Percentiles rank a stretch among this genome's conserved stretches.
Evolutionary conservation across 2,113 vertebrate species (phyloP).

Genomic region (Tyrannus savana): DNA sequence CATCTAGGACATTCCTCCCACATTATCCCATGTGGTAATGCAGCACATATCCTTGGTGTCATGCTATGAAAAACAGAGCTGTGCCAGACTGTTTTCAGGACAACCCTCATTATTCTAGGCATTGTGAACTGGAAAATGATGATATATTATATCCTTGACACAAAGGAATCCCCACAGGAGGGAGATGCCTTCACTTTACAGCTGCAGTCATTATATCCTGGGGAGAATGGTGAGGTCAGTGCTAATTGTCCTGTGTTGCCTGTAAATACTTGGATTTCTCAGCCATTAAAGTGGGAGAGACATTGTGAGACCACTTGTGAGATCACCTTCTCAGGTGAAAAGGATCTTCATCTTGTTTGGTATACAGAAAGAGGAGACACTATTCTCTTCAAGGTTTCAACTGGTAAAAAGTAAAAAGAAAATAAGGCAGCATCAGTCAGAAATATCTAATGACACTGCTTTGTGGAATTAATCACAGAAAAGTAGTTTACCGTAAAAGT

Average conservation of each 20-base stretch:
- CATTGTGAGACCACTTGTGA: background rate
- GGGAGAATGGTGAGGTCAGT: background rate
- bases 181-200: background rate
- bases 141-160: background rate
- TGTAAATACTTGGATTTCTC: background rate
- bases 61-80: constrained; percentile 37
- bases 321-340: background rate
- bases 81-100: background rate
- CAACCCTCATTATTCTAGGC: background rate
- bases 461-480: background rate
- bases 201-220: background rate
- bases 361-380: background rate
- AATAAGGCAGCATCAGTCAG: background rate
- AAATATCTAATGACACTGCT: background rate
- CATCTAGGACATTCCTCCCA: constrained; percentile 39
- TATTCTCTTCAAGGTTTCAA: background rate
- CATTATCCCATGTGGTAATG: background rate
- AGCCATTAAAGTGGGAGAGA: background rate
- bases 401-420: background rate
- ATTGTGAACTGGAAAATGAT: background rate
- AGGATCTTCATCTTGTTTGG: background rate
- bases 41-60: constrained; percentile 17
- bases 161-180: background rate
- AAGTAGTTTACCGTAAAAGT: background rate
- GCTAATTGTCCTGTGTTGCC: background rate